phyloP scores from a whole-genome alignment of 1,140 invertebrate genomes.

The Argopecten irradians region DNA sequence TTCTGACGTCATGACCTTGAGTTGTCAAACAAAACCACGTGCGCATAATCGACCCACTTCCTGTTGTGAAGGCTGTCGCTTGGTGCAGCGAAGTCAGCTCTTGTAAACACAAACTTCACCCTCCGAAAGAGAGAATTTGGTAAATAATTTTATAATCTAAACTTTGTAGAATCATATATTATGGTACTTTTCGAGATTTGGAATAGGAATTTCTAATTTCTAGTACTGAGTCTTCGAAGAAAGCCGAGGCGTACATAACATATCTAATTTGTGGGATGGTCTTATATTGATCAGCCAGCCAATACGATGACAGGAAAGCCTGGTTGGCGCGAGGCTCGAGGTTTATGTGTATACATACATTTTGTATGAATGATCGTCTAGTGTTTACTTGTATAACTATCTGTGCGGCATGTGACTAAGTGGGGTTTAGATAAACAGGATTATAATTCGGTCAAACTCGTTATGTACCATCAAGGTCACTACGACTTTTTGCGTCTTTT shows the following conservation, averaged over 20 bases:
- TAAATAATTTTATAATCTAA: neutral
- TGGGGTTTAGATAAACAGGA: neutral
- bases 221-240: neutral
- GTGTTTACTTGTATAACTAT: neutral
- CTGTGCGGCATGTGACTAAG: neutral
- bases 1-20: constrained; percentile 59
- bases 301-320: neutral
- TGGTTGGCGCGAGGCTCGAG: neutral
- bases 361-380: neutral
- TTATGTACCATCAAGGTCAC: neutral
- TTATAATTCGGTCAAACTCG: constrained; percentile 2
- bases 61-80: constrained; percentile 14
- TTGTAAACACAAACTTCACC: neutral
- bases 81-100: neutral
- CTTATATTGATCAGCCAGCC: neutral
- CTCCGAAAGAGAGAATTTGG: neutral
- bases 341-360: neutral
- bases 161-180: neutral
- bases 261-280: neutral
- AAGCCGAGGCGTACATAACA: neutral
- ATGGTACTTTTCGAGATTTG: neutral
- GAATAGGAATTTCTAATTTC: neutral
- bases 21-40: constrained; percentile 55
- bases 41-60: constrained; percentile 41
- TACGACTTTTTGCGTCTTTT: neutral